phyloP scores from a whole-genome alignment of 2,888 invertebrate species.

The Dasypolia templi region DNA sequence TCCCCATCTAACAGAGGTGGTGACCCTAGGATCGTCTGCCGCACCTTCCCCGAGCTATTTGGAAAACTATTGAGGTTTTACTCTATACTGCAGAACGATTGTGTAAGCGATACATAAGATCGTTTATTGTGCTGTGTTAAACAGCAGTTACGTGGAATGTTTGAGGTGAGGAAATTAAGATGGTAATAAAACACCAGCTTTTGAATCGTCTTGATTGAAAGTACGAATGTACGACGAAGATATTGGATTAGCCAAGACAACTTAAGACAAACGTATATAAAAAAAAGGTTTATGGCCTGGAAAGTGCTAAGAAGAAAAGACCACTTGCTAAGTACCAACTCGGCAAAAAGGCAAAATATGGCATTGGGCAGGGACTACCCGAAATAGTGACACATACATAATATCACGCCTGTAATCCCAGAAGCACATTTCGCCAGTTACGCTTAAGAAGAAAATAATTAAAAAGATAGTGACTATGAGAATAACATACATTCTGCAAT shows the following conservation, averaged over 20 bases:
- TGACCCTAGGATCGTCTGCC: constrained; percentile 47
- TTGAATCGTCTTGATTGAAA: neutral
- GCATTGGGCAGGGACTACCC: neutral
- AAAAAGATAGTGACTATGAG: neutral
- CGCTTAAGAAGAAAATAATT: too few species aligned
- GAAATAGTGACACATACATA: too few species aligned
- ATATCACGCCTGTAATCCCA: too few species aligned
- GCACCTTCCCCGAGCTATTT: constrained; percentile 52
- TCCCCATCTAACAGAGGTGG: constrained; percentile 35
- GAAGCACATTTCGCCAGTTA: too few species aligned
- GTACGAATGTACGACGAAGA: neutral
- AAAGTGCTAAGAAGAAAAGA: neutral
- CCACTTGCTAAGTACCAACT: neutral
- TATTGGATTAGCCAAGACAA: neutral
- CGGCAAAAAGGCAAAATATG: neutral
- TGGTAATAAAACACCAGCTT: constrained; percentile 21
- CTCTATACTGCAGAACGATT: constrained; percentile 31
- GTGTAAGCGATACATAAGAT: constrained; percentile 32
- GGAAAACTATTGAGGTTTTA: constrained; percentile 40
- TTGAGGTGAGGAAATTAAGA: constrained; percentile 18
- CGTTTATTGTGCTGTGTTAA: constrained; percentile 26
- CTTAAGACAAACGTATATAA: neutral
- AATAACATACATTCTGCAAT: neutral
- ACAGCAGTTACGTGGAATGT: constrained; percentile 12
- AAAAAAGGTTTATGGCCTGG: neutral